Base-by-base conservation (phyloP, 2,113 vertebrate genomes). In the Gallinago paraguaiae region DNA sequence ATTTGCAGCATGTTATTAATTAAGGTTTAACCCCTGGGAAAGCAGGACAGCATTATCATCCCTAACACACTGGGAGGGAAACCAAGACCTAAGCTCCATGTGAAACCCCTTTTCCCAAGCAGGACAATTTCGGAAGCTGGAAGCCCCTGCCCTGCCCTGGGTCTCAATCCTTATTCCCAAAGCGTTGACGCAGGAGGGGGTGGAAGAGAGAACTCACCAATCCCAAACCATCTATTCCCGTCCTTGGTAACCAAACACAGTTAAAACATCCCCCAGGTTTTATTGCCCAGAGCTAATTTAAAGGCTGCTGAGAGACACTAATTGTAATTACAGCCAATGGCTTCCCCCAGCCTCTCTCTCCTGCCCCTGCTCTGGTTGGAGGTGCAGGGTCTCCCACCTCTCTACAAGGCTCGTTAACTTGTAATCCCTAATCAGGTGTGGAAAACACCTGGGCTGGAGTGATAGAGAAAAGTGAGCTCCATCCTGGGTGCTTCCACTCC, bases 261-360 rank as follows among this genome's bases (percentile, higher is more conserved):
- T 11, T 59, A 37, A 90, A 85, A 88, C 80, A 74, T 16, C 70
- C 84, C 45, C 54, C 84, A 31, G 74, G 45, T 27, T 50, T 82
- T 14, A 31, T 19, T 80, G 50, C 71, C 71, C 59, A 13, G 64
- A 88, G 88, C 35, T 78, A n/a, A 81, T 70, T 75, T 39, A 45
- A 69, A 84, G 71, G 88, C 86, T 92, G 82, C 72, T 90, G 82
- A 86, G 71, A 88, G n/a, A 63, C 80, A 84, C 27, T 65, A 27
- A 30, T 22, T 33, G 18, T 45, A 59, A 33, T 59, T 63, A 65
- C 25, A 90, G 77, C 35, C 88, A 43, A 1, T 5, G 14, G 43
- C 25, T 86, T 72, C 13, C 64, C 27, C 59, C 20, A 18, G 72
- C 8, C 37, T n/a, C 77, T 46, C 10, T 60, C 27, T 68, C 45